Conservation (phyloP, 2,797 vertebrate genomes). For the Petrocephalus sullivani region DNA sequence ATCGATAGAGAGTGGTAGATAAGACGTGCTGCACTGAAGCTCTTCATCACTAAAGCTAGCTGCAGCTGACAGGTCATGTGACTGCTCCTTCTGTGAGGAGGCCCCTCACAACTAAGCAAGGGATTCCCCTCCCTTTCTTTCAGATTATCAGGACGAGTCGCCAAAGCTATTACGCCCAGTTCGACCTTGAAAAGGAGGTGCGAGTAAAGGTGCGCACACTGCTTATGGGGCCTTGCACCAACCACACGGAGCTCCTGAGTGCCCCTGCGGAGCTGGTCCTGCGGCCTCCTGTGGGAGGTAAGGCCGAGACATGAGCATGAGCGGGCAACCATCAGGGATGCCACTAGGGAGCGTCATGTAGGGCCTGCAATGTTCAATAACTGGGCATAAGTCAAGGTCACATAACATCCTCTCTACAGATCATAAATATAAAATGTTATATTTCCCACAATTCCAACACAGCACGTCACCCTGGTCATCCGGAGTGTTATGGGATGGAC, state of each 20-base stretch:
- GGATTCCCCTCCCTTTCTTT: conserved; percentile 16
- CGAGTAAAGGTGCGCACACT: conserved; percentile 54
- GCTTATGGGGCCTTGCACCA: conserved; percentile 52
- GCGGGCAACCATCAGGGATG: not conserved
- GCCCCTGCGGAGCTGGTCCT: conserved; percentile 38
- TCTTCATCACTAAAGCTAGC: no score
- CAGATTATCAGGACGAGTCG: conserved; percentile 49
- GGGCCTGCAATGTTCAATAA: not conserved
- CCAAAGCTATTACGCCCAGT: conserved; percentile 49
- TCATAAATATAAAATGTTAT: not conserved
- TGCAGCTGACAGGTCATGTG: no score
- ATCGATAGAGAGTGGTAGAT: no score
- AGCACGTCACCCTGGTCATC: not conserved
- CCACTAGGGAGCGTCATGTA: not conserved
- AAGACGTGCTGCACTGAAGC: no score
- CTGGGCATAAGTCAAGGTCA: not conserved
- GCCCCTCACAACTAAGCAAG: not conserved
- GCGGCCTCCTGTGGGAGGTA: conserved; percentile 35
- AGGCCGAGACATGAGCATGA: not conserved
- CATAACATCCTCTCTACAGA: not conserved
- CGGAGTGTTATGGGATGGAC: not conserved
- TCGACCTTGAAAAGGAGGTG: conserved; percentile 59
- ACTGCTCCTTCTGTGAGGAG: no score
- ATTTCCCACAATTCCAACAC: not conserved
- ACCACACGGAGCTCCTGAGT: conserved; percentile 44